Base-by-base conservation (phyloP, 2,113 vertebrate genomes). In the Chascanopsetta lugubris region DNA sequence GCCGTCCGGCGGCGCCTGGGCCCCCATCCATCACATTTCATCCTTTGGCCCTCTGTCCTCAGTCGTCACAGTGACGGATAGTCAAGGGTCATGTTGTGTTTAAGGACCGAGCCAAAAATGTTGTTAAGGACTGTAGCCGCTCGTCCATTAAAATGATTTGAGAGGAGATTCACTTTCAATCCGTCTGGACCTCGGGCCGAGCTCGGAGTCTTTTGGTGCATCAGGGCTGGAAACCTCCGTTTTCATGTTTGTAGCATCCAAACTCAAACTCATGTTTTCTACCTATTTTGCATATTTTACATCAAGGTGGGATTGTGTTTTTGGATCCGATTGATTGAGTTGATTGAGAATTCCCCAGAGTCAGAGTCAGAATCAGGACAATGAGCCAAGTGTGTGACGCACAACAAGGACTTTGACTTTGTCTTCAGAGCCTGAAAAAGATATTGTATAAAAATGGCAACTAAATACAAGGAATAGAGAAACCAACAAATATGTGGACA, bases 121-220 rank as follows among this genome's bases (percentile, higher is more conserved):
- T 36, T 2, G 11, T 27, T 15, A 46, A 58, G 69, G 62, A 51
- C 55, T 56, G 59, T 12, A 45, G 77, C 63, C 67, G 57, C 59
- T 0, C 55, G 51, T 45, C 68, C 59, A 83, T 83, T 83, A 71
- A 81, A 85, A 71, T 71, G 12, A 75, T 83, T 82, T 72, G 61
- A 61, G 59, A 69, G 54, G 47, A 72, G 69, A 30, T 69, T 47
- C 58, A 20, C 48, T 36, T 8, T 77, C 78, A 34, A 61, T 76
- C 21, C 46, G 50, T 22, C 25, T 27, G 29, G 61, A 80, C 57
- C 63, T 65, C 66, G 69, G 56, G 61, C 48, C 55, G 27, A 57
- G 53, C 12, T 66, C 84, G 55, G 65, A 36, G 6, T 13, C 27
- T 8, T 17, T 6, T 59, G 45, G 11, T 25, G 25, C 20, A n/a